A percentile compares a stretch with the other conserved stretches of the same genome.
Conservation (phyloP, 1,140 invertebrate genomes). For the Microplitis demolitor region DNA sequence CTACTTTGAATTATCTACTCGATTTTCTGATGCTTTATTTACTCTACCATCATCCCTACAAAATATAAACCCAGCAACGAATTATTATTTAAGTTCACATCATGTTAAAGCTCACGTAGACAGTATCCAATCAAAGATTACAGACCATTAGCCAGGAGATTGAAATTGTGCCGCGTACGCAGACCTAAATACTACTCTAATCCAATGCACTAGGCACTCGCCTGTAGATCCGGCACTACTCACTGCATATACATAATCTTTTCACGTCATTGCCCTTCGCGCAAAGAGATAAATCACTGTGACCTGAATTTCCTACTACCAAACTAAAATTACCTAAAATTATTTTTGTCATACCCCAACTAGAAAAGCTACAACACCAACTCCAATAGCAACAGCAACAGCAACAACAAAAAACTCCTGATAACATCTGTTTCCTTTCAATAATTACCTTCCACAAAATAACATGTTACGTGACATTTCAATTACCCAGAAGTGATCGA, state of each 20-base stretch:
- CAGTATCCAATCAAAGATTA: conserved; percentile 56
- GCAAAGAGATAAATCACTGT: conserved; percentile 45
- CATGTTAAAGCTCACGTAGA: conserved; percentile 42
- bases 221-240: not conserved
- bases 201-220: not conserved
- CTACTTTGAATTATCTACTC: no score
- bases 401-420: no score
- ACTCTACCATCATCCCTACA: no score
- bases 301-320: not conserved
- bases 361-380: no score
- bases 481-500: no score
- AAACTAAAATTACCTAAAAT: not conserved
- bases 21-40: not conserved
- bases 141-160: conserved; percentile 55
- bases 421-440: no score
- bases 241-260: conserved; percentile 47
- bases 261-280: conserved; percentile 52
- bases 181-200: conserved; percentile 25
- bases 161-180: conserved; percentile 56
- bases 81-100: no score
- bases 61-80: no score
- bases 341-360: not conserved
- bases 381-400: no score
- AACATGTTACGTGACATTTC: no score
- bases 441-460: no score